Conservation (phyloP, 2,113 vertebrate species). For the Tachysurus vachellii region DNA sequence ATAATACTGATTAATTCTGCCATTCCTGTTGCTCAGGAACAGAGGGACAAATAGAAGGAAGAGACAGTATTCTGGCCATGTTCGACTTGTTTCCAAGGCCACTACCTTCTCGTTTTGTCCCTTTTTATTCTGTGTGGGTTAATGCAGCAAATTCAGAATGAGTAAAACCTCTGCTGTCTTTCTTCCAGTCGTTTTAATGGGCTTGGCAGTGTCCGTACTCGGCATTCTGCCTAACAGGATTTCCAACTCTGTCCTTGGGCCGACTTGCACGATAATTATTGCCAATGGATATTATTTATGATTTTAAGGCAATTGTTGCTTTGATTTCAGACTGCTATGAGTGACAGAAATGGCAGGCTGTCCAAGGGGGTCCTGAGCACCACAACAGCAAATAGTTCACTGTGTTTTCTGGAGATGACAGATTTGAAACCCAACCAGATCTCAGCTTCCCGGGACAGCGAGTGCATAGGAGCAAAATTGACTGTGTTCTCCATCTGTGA, state of each 20-base stretch:
- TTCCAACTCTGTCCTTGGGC: constrained; percentile 26
- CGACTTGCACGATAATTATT: constrained; percentile 42
- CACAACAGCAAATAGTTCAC: neutral
- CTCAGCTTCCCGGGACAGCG: neutral
- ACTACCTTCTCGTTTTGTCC: neutral
- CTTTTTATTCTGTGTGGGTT: neutral
- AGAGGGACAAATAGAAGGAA: neutral
- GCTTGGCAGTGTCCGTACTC: constrained; percentile 13
- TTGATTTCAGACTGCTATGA: constrained; percentile 17
- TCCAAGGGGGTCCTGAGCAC: neutral
- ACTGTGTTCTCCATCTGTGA: neutral
- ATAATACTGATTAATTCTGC: constrained; percentile 50
- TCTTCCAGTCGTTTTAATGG: constrained; percentile 21
- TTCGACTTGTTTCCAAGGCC: constrained; percentile 15
- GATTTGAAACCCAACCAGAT: neutral
- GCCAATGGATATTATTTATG: constrained; percentile 32
- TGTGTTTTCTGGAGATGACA: neutral
- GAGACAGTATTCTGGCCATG: neutral
- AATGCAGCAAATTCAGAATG: constrained; percentile 11
- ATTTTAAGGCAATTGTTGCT: constrained; percentile 23
- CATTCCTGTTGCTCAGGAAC: constrained; percentile 11
- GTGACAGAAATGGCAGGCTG: neutral
- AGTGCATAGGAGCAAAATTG: neutral
- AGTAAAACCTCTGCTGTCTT: neutral
- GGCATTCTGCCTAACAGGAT: constrained; percentile 25